Evolutionary conservation across 2,113 vertebrate genomes (phyloP), one percentile per base, ranked within the genome.

Genomic region (Phalacrocorax pelagicus): DNA sequence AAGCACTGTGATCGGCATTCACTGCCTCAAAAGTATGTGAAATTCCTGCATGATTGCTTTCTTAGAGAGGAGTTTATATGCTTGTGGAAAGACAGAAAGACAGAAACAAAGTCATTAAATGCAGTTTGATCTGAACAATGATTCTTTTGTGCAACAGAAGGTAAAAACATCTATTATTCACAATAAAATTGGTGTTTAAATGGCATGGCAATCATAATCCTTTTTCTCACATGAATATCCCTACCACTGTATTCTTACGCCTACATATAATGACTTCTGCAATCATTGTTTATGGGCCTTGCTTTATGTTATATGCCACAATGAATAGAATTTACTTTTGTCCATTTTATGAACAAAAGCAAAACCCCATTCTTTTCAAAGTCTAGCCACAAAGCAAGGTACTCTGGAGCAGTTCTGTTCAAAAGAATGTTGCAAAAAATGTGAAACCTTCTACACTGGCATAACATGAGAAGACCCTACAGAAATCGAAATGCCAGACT

Each of bases 401-500:
- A 19, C 24, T 93, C 73, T 62, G 71, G 49, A 61, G 21, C 29
- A 57, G 52, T 44, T 66, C 9, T 91, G 6, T 80, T 90, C 1
- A 1, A 95, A 94, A 82, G 66, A 94, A 92, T 75, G 73, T 32
- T 79, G 66, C 27, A 82, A 96, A 94, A 95, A 91, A 93, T 90
- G 81, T 42, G 24, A 95, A 90, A 80, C n/a, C 19, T 85, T 52
- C 73, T 95, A 58, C 34, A 65, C 57, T 96, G 81, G 87, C 81
- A 67, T 63, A 84, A 86, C 77, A 88, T 87, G 44, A 96, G 82
- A 93, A 95, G 40, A 81, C 58, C 66, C 81, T 80, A 80, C 67
- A 94, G 63, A 95, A 96, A 95, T 57, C 0, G 10, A 96, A 96
- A 95, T 92, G 84, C 84, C 96, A 95, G 93, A 96, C 38, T 61